These are phyloP conservation scores for Cataglyphis rosenhaueri DNA, from an alignment of 2,888 invertebrate genomes.

Conservation along the genomic window DNA sequence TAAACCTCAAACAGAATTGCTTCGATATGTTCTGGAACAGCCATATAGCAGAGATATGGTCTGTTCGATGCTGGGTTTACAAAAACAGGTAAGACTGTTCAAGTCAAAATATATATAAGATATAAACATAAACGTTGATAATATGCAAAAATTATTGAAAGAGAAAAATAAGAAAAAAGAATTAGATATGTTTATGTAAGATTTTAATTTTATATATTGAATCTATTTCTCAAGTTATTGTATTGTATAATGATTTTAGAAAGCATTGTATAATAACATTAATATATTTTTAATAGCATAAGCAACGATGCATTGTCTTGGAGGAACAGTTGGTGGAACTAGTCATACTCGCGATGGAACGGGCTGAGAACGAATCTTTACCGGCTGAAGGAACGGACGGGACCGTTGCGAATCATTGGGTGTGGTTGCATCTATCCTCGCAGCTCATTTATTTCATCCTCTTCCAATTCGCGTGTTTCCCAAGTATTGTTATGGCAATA, in stretches of 20 bases:
- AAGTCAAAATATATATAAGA: not conserved
- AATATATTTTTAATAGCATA: slow-evolving; percentile 86
- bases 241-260: not conserved
- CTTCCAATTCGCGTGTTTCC: slow-evolving; percentile 97
- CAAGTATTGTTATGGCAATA: slow-evolving; percentile 95
- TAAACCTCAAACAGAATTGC: slow-evolving; percentile 94
- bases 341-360: slow-evolving; percentile 96
- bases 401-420: slow-evolving; percentile 90
- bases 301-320: slow-evolving; percentile 94
- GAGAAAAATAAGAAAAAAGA: not conserved
- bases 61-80: slow-evolving; percentile 96
- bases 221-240: not conserved
- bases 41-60: slow-evolving; percentile 99
- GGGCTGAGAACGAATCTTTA: slow-evolving; percentile 90
- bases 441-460: slow-evolving; percentile 98
- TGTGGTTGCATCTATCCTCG: slow-evolving; percentile 97
- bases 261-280: not conserved
- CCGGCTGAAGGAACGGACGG: slow-evolving; percentile 88
- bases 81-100: slow-evolving; percentile 90
- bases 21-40: slow-evolving; percentile 96
- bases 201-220: not conserved
- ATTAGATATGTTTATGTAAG: slow-evolving; percentile 48
- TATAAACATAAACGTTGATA: not conserved
- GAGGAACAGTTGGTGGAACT: slow-evolving; percentile 97
- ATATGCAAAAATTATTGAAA: not conserved